phyloP scores from a whole-genome alignment of 2,113 vertebrate genomes.

The Neoarius graeffei region DNA sequence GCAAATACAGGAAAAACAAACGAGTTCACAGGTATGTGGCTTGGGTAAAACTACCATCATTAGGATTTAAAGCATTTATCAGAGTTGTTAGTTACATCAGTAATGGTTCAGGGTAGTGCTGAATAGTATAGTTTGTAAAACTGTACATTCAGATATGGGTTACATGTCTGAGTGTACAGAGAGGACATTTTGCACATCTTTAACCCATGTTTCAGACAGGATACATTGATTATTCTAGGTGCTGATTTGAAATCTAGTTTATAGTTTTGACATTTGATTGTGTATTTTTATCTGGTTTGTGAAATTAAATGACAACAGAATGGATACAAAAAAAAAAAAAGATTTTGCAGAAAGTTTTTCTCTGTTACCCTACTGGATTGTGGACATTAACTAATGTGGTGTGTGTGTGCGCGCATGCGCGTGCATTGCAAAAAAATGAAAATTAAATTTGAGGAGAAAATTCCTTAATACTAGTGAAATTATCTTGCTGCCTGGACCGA shows the following conservation, averaged over 20 bases:
- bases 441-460: too few relatives aligned
- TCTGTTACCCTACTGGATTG: neutral
- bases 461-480: too few relatives aligned
- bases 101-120: neutral
- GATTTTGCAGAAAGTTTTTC: neutral
- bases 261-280: neutral
- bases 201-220: neutral
- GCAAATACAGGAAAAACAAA: conserved; percentile 92
- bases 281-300: neutral
- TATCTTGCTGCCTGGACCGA: too few relatives aligned
- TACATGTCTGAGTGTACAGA: too few relatives aligned
- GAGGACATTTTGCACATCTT: neutral
- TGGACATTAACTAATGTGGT: neutral
- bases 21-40: conserved; percentile 81
- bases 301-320: neutral
- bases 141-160: neutral
- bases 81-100: neutral
- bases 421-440: too few relatives aligned
- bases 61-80: neutral
- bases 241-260: neutral
- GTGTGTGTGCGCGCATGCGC: too few relatives aligned
- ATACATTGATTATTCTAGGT: neutral
- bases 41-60: neutral
- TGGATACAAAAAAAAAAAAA: neutral
- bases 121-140: neutral